These are phyloP conservation scores for Drosophila cognata DNA, from an alignment of 2,888 invertebrate species.

Conservation along the genomic window DNA sequence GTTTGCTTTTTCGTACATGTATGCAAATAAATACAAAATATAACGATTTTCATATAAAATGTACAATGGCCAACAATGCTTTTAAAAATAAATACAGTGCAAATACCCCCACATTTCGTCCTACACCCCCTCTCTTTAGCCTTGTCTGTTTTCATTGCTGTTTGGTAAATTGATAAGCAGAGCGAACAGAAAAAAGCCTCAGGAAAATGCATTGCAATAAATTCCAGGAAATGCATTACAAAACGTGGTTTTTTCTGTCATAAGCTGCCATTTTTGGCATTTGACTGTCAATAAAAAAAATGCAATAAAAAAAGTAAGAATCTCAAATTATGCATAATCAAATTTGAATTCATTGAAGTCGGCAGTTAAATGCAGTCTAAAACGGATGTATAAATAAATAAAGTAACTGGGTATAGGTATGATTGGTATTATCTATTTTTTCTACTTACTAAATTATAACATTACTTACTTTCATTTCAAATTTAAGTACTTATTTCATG, in stretches of 20 bases:
- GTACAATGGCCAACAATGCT: slow-evolving; percentile 49
- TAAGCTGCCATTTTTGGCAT: slow-evolving; percentile 57
- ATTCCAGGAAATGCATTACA: slow-evolving; percentile 73
- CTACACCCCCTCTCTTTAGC: neutral
- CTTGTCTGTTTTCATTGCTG: slow-evolving; percentile 6
- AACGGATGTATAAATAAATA: neutral
- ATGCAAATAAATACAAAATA: slow-evolving; percentile 73
- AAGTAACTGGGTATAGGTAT: too few species aligned
- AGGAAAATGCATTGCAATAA: slow-evolving; percentile 65
- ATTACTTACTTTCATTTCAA: neutral
- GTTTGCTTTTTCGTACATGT: slow-evolving; percentile 54
- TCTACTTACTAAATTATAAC: neutral
- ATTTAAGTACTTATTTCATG: neutral
- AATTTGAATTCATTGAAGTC: slow-evolving; percentile 1
- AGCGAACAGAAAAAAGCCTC: slow-evolving; percentile 36
- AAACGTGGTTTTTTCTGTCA: slow-evolving; percentile 69
- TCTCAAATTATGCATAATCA: slow-evolving; percentile 29
- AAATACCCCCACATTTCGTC: slow-evolving; percentile 45
- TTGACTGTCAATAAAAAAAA: slow-evolving; percentile 51
- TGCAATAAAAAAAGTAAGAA: slow-evolving; percentile 14
- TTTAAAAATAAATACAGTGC: slow-evolving; percentile 68
- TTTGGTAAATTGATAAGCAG: slow-evolving; percentile 61
- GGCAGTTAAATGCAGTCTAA: neutral
- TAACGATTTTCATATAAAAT: slow-evolving; percentile 48
- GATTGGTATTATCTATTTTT: neutral